Conservation (phyloP, 2,888 invertebrate species). For the Crepidodera aurea region DNA sequence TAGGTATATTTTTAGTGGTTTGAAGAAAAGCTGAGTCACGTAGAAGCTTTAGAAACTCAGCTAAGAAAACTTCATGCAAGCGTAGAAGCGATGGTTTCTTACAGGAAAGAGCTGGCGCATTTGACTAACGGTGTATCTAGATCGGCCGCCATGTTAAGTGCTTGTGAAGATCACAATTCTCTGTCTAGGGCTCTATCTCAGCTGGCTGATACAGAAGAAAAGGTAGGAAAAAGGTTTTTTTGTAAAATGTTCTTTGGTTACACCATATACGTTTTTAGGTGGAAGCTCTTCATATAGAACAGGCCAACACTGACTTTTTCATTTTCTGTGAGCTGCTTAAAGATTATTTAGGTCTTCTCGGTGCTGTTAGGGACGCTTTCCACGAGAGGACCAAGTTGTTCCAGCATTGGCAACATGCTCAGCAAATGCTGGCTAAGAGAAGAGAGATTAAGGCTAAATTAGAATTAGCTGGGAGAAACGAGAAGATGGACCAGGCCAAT, state of each 20-base stretch:
- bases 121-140: conserved; percentile 86
- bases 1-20: conserved; percentile 81
- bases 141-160: conserved; percentile 87
- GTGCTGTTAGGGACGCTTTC: conserved; percentile 85
- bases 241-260: conserved; percentile 3
- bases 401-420: conserved; percentile 98
- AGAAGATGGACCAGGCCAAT: conserved; percentile 87
- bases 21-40: conserved; percentile 91
- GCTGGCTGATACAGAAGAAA: conserved; percentile 87
- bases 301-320: conserved; percentile 94
- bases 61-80: conserved; percentile 86
- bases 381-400: conserved; percentile 84
- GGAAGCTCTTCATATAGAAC: conserved; percentile 87
- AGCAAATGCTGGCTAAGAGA: conserved; percentile 91
- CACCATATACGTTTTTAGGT: conserved; percentile 67
- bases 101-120: conserved; percentile 83
- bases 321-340: conserved; percentile 93
- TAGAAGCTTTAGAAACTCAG: conserved; percentile 90
- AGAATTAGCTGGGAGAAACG: conserved; percentile 87
- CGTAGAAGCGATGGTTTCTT: conserved; percentile 85
- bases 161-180: conserved; percentile 91
- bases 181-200: conserved; percentile 89
- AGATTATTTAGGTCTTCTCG: conserved; percentile 91
- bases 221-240: conserved; percentile 63
- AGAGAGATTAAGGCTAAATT: conserved; percentile 93